Base-by-base conservation (phyloP, 2,888 invertebrate species). In the Harmothoe impar region DNA sequence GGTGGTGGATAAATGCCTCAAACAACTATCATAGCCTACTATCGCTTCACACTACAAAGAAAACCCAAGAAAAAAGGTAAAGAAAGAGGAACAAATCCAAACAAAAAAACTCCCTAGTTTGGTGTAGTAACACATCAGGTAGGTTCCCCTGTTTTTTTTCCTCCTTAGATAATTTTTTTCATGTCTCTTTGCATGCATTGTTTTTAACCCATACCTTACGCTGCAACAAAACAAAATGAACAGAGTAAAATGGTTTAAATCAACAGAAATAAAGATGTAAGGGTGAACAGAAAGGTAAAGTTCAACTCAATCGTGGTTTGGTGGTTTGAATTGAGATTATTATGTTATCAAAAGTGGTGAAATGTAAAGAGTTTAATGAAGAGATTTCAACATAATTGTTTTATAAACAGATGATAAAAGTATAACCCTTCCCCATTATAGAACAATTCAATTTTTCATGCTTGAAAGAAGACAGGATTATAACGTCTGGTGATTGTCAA, bases 171-270 rank as follows among this genome's bases (percentile, higher is more conserved):
- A 15, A 23, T 35, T 81, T 43, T 81, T 81, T 81, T 43, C 17
- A 20, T 81, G 35, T 81, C 43, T 81, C 81, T 81, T 81, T 33
- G 81, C 81, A 81, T 35, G 81, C 35, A 35, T 33, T 81, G 81
- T 33, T 20, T 81, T 81, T 35, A 77, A 81, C 81, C 43, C 81
- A 77, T 31, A 81, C 81, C 81, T 81, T 17, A 20, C 35, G 81
- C 81, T 81, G 81, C 17, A 81, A 81, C 35, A 0, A 43, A 81
- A 81, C 43, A 43, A 43, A 72, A 81, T 23, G 3, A 81, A 81
- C 81, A 43, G 17, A 81, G 33, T 20, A 43, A 43, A 81, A 81
- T 23, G 33, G 81, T 33, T 81, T 12, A 81, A 81, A 81, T 81
- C 12, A 81, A 81, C 3, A 23, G 15, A 81, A 81, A 20, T 35